These are phyloP conservation scores for Spatulosminthurus flaviceps DNA, from an alignment of 2,888 invertebrate species.

Conservation along the genomic window DNA sequence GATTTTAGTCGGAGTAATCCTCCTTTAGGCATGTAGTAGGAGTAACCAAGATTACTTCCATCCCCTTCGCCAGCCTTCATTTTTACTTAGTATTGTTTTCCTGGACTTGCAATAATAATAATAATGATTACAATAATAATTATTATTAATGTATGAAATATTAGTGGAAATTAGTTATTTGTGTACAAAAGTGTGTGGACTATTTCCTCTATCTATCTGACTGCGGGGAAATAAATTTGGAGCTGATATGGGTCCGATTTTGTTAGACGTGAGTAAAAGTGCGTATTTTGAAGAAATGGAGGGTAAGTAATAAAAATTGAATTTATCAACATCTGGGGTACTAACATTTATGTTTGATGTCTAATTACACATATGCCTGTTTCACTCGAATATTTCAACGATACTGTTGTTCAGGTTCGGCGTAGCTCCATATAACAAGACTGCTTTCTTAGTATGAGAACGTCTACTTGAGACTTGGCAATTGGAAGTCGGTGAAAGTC, in stretches of 20 bases:
- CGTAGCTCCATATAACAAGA: neutral
- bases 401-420: constrained; percentile 15
- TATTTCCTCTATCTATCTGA: too few relatives aligned
- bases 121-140: too few relatives aligned
- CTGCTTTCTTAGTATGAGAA: neutral
- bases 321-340: constrained; percentile 19
- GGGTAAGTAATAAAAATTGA: constrained; percentile 15
- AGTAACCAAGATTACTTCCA: constrained; percentile 59
- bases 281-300: neutral
- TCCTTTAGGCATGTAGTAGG: constrained; percentile 61
- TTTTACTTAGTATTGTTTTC: too few relatives aligned
- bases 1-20: constrained; percentile 55
- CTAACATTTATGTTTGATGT: neutral
- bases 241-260: too few relatives aligned
- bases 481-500: neutral
- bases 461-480: constrained; percentile 19
- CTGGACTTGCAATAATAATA: too few relatives aligned
- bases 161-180: too few relatives aligned
- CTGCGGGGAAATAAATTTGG: too few relatives aligned
- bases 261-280: neutral
- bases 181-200: too few relatives aligned
- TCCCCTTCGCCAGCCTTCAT: constrained; percentile 32
- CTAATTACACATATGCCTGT: constrained; percentile 14
- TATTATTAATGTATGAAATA: too few relatives aligned
- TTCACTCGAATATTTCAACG: constrained; percentile 4